A percentile compares a stretch with the other conserved stretches of the same genome.
phyloP scores from a whole-genome alignment of 2,888 invertebrate genomes.

The Temnothorax unifasciatus region DNA sequence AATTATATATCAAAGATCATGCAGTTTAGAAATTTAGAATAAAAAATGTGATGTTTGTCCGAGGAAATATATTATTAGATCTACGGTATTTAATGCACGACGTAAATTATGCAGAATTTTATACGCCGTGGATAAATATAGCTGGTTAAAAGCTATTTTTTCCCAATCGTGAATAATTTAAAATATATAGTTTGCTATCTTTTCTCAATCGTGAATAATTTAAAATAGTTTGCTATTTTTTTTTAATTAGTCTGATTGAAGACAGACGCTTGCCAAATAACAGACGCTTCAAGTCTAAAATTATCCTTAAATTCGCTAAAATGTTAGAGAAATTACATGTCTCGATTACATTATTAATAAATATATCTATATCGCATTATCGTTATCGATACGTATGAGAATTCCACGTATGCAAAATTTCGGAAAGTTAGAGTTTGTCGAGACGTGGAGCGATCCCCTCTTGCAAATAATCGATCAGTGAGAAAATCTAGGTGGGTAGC shows the following conservation, averaged over 20 bases:
- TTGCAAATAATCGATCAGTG: constrained; percentile 66
- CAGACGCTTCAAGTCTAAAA: too few species aligned
- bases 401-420: constrained; percentile 33
- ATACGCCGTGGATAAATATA: background rate
- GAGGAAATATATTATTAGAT: background rate
- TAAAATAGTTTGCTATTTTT: background rate
- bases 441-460: constrained; percentile 25
- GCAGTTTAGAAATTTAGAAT: background rate
- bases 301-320: background rate
- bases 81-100: background rate
- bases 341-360: background rate
- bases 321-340: background rate
- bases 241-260: background rate
- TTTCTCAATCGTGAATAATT: background rate
- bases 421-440: constrained; percentile 51
- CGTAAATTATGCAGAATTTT: background rate
- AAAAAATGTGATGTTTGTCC: background rate
- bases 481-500: constrained; percentile 69
- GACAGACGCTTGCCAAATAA: too few species aligned
- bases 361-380: background rate
- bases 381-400: constrained; percentile 26
- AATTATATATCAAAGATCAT: background rate
- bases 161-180: background rate
- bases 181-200: background rate
- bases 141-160: background rate